These are phyloP conservation scores for Zapus hudsonius DNA, from an alignment of 2,113 vertebrate genomes.

Conservation along the genomic window DNA sequence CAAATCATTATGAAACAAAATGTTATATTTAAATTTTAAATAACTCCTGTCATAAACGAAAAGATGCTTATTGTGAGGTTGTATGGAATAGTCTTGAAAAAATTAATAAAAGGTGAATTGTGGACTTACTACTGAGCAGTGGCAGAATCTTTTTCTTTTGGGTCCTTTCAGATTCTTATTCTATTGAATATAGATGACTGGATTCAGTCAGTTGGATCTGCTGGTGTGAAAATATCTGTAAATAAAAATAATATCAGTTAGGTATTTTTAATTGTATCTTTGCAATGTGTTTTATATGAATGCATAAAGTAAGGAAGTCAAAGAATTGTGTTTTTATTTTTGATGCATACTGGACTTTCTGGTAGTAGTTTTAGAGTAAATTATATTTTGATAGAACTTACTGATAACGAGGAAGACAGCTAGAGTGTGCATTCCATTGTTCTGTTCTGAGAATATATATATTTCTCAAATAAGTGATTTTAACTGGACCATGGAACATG, in stretches of 20 bases:
- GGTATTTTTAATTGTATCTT: slow-evolving; percentile 34
- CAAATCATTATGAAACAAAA: slow-evolving; percentile 11
- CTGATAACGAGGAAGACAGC: too few relatives aligned
- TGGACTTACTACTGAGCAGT: background rate
- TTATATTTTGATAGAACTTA: background rate
- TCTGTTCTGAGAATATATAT: background rate
- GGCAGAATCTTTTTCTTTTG: background rate
- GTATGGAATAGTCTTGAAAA: background rate
- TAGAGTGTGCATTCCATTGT: too few relatives aligned
- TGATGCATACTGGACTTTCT: background rate
- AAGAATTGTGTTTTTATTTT: slow-evolving; percentile 24
- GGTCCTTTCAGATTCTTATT: background rate
- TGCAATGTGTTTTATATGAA: slow-evolving; percentile 15
- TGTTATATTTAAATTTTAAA: slow-evolving; percentile 29
- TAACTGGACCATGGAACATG: background rate
- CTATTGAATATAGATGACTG: background rate
- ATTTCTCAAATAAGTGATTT: slow-evolving; percentile 30
- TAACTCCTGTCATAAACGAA: background rate
- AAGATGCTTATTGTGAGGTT: background rate
- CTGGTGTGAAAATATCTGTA: background rate
- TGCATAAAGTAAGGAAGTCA: slow-evolving; percentile 29
- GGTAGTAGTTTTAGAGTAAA: slow-evolving; percentile 29
- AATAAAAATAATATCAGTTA: slow-evolving; percentile 23
- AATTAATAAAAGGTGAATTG: background rate
- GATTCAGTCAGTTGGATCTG: background rate